These are phyloP conservation scores for Limosa lapponica DNA, from an alignment of 2,797 vertebrate genomes.

Conservation along the genomic window DNA sequence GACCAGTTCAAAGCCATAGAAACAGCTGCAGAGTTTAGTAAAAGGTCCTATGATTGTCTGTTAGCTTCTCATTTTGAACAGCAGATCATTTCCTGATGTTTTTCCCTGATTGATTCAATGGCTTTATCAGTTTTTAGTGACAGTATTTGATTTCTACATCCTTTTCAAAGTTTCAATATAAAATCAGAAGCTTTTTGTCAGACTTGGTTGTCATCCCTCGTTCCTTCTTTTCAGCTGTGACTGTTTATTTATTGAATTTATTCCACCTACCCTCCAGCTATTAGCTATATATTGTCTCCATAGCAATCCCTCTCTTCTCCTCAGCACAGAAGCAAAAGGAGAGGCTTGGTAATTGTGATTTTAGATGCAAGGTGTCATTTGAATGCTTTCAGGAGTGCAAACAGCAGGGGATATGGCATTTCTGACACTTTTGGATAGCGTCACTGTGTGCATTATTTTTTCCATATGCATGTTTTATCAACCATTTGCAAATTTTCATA, in stretches of 20 bases:
- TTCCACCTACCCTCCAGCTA: constrained; percentile 63
- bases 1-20: neutral
- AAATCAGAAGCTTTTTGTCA: constrained; percentile 56
- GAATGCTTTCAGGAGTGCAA: constrained; percentile 24
- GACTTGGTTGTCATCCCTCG: neutral
- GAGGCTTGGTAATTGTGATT: constrained; percentile 40
- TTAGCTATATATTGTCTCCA: constrained; percentile 65
- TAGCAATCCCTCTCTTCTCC: constrained; percentile 56
- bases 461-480: constrained; percentile 22
- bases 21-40: neutral
- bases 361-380: constrained; percentile 55
- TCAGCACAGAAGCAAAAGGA: constrained; percentile 27
- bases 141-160: constrained; percentile 14
- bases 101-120: neutral
- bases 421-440: constrained; percentile 6
- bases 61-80: neutral
- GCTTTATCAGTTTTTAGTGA: constrained; percentile 11
- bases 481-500: constrained; percentile 51
- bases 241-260: constrained; percentile 70
- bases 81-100: neutral
- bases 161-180: constrained; percentile 25
- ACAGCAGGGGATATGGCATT: neutral
- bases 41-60: neutral
- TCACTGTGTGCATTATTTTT: neutral
- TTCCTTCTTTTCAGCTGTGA: constrained; percentile 37